Conservation (phyloP, 2,797 vertebrate species). For the Cichlasoma orientale region DNA sequence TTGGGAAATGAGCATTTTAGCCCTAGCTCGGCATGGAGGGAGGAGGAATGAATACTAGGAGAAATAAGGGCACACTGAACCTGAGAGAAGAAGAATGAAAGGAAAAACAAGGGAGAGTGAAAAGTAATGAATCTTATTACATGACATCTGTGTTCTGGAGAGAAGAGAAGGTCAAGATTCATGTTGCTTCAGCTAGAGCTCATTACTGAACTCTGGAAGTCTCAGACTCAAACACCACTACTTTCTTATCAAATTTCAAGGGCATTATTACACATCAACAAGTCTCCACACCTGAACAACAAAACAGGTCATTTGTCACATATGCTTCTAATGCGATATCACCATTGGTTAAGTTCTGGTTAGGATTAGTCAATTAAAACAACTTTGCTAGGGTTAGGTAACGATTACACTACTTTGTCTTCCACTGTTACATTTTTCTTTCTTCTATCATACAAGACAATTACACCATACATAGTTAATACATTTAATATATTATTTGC, state of each 20-base stretch:
- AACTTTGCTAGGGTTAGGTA: neutral
- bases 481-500: neutral
- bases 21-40: neutral
- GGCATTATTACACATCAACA: constrained; percentile 15
- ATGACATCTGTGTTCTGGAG: constrained; percentile 29
- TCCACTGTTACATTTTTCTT: neutral
- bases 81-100: neutral
- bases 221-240: neutral
- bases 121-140: constrained; percentile 69
- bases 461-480: neutral
- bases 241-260: constrained; percentile 15
- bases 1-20: too few species aligned
- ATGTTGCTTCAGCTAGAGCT: constrained; percentile 44
- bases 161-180: constrained; percentile 54
- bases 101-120: neutral
- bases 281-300: neutral
- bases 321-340: neutral
- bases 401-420: neutral
- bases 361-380: neutral
- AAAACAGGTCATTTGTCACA: neutral
- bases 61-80: constrained; percentile 14
- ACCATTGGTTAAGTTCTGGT: neutral
- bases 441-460: neutral
- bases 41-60: neutral
- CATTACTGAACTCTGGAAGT: constrained; percentile 42